Evolutionary conservation across 2,888 invertebrate genomes (phyloP).

Genomic region (Abrostola tripartita): DNA sequence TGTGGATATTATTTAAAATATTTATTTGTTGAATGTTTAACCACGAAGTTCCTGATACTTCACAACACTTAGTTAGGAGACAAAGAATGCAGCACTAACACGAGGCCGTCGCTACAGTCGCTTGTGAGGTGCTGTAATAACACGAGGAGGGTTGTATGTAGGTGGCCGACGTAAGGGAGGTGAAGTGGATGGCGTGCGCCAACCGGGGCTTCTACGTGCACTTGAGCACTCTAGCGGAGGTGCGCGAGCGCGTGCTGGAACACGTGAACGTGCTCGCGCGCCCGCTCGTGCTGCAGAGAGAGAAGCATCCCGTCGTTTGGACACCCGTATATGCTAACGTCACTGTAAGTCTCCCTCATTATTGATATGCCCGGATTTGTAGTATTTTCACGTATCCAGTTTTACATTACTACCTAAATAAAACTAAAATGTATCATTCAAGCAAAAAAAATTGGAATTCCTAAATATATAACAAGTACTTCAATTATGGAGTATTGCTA

Average conservation of each 20-base stretch:
- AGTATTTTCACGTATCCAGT: no score
- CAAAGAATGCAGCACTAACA: constrained; percentile 49
- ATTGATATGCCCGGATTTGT: no score
- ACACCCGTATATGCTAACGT: constrained; percentile 98
- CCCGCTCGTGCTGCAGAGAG: constrained; percentile 95
- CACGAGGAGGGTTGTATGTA: constrained; percentile 52
- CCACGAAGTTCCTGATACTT: constrained; percentile 13
- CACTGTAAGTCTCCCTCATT: constrained; percentile 87
- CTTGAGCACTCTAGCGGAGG: constrained; percentile 98
- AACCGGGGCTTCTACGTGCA: constrained; percentile 99
- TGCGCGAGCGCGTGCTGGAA: constrained; percentile 98
- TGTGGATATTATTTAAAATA: no score
- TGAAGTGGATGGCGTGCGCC: constrained; percentile 99
- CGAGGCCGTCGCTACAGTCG: constrained; percentile 18
- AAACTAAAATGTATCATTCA: no score
- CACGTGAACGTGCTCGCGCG: constrained; percentile 99
- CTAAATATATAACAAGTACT: no score
- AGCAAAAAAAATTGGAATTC: no score
- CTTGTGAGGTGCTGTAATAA: constrained; percentile 45
- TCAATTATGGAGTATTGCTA: no score
- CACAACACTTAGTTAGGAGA: constrained; percentile 54
- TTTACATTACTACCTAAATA: no score
- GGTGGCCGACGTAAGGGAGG: constrained; percentile 96
- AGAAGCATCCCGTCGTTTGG: constrained; percentile 97
- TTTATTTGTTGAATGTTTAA: no score